These are phyloP conservation scores for Pygocentrus nattereri DNA, from an alignment of 2,797 vertebrate genomes.

Conservation along the genomic window DNA sequence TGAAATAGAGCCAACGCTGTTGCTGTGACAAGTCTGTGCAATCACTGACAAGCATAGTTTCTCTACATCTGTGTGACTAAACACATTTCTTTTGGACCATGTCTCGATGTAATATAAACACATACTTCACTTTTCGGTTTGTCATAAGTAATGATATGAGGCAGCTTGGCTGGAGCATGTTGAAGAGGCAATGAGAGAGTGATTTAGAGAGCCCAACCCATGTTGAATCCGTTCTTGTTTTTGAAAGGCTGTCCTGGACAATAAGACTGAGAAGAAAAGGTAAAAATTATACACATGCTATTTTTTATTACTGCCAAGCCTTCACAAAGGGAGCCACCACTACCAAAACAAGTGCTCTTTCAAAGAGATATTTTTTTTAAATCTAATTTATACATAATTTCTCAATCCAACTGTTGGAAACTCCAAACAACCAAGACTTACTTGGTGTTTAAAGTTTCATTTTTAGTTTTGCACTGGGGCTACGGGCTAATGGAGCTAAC, in stretches of 20 bases:
- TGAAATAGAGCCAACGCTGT: neutral
- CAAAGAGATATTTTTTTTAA: neutral
- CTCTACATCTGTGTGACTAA: conserved; percentile 33
- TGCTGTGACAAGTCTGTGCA: conserved; percentile 13
- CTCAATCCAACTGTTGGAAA: neutral
- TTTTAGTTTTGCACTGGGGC: neutral
- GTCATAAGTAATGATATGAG: conserved; percentile 38
- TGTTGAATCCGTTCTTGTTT: conserved; percentile 50
- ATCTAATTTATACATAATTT: neutral
- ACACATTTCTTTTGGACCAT: conserved; percentile 25
- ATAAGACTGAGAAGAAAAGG: conserved; percentile 58
- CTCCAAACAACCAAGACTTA: neutral
- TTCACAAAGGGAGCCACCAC: conserved; percentile 37
- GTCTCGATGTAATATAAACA: conserved; percentile 25
- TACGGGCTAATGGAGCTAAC: neutral
- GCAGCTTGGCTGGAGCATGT: conserved; percentile 42
- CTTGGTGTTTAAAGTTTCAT: neutral
- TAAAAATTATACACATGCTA: conserved; percentile 43
- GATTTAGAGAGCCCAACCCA: conserved; percentile 41
- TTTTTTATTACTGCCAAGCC: conserved; percentile 50
- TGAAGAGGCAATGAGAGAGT: conserved; percentile 50
- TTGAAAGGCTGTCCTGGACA: conserved; percentile 44
- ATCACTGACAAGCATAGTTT: conserved; percentile 30
- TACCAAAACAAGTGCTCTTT: conserved; percentile 17
- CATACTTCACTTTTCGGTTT: conserved; percentile 22